Evolutionary conservation across 2,888 invertebrate genomes (phyloP).

Genomic region (Meganola albula): DNA sequence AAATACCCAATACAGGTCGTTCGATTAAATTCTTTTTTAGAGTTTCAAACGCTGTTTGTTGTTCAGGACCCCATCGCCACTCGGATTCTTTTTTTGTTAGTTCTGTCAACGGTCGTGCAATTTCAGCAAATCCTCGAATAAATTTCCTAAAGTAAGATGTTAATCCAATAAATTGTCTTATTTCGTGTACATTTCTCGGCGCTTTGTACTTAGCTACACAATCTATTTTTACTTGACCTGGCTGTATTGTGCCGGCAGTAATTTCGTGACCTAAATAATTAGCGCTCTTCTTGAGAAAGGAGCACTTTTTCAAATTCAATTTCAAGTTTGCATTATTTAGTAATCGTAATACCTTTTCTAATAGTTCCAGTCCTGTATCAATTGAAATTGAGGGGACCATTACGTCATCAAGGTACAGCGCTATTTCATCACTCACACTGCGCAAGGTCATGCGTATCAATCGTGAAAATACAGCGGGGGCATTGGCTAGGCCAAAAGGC

Average conservation of each 20-base stretch:
- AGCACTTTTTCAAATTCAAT: slow-evolving; percentile 7
- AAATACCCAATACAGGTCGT: slow-evolving; percentile 3
- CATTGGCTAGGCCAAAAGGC: slow-evolving; percentile 7
- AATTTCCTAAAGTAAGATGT: slow-evolving; percentile 8
- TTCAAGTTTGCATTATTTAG: slow-evolving; percentile 3
- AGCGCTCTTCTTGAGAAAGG: slow-evolving; percentile 1
- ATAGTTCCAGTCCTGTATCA: not conserved
- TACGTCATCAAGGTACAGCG: not conserved
- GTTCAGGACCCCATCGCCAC: slow-evolving; percentile 2
- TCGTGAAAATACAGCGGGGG: slow-evolving; percentile 1
- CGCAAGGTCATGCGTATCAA: not conserved
- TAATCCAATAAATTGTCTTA: slow-evolving; percentile 8
- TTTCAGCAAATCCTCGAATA: slow-evolving; percentile 6
- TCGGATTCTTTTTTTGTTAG: slow-evolving; percentile 4
- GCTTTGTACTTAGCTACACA: slow-evolving; percentile 1
- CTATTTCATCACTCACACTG: not conserved
- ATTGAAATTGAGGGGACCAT: not conserved
- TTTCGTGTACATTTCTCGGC: slow-evolving; percentile 7
- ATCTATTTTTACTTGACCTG: slow-evolving; percentile 6
- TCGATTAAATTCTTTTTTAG: slow-evolving; percentile 1
- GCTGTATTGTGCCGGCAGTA: slow-evolving; percentile 6
- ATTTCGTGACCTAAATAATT: slow-evolving; percentile 7
- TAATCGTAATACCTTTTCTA: not conserved
- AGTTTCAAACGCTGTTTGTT: slow-evolving; percentile 1
- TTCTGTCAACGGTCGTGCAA: slow-evolving; percentile 3